Conservation (phyloP, 2,113 vertebrate genomes). For the Coryphaenoides rupestris region DNA sequence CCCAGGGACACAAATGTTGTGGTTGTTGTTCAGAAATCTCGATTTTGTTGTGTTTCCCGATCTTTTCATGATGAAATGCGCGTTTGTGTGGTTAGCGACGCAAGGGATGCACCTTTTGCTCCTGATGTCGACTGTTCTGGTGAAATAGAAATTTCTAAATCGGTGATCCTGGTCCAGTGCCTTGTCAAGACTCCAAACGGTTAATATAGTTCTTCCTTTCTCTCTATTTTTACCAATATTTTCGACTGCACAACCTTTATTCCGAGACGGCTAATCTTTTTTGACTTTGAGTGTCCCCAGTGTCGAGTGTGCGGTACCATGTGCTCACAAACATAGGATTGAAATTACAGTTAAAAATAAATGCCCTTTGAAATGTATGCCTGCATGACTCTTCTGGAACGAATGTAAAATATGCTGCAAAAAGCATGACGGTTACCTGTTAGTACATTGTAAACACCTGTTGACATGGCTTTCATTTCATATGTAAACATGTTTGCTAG, state of each 20-base stretch:
- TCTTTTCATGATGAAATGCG: too few relatives aligned
- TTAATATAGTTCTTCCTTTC: constrained; percentile 56
- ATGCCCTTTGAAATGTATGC: background rate
- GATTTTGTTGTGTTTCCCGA: too few relatives aligned
- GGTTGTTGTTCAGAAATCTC: constrained; percentile 4
- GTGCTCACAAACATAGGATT: background rate
- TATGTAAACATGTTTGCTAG: too few relatives aligned
- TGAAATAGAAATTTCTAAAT: constrained; percentile 57
- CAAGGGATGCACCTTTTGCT: constrained; percentile 28
- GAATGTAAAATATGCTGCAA: too few relatives aligned
- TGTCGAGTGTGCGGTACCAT: background rate
- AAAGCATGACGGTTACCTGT: too few relatives aligned
- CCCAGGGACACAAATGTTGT: constrained; percentile 44
- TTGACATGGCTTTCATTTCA: too few relatives aligned
- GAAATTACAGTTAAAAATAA: background rate
- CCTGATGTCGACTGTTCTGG: constrained; percentile 47
- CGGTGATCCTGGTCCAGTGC: constrained; percentile 33
- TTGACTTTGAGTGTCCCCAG: background rate
- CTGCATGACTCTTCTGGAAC: background rate
- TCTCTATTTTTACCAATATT: constrained; percentile 37
- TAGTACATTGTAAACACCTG: too few relatives aligned
- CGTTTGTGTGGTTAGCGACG: background rate
- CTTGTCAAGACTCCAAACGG: constrained; percentile 59
- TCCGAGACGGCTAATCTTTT: background rate
- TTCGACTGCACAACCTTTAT: background rate